Conservation (phyloP, 2,113 vertebrate species). For the Myiozetetes cayanensis region DNA sequence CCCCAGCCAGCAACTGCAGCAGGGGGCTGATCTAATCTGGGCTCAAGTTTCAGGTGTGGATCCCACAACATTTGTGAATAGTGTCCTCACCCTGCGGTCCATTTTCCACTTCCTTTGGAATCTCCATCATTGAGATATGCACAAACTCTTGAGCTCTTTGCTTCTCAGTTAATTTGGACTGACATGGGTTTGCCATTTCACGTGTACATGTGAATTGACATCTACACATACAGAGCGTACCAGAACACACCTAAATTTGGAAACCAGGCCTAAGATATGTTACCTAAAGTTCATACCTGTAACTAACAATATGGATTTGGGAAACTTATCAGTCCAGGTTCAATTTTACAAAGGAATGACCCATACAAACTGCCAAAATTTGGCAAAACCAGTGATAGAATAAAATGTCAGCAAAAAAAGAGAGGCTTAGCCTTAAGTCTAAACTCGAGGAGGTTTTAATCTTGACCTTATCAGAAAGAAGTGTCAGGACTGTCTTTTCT, state of each 20-base stretch:
- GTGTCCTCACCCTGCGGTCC: neutral
- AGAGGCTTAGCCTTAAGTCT: neutral
- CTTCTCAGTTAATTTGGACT: neutral
- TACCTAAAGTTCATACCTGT: neutral
- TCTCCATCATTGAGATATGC: neutral
- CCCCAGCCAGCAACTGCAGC: neutral
- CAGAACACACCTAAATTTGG: neutral
- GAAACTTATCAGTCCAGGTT: neutral
- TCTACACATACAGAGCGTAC: accelerated
- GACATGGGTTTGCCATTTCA: neutral
- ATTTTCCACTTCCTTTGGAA: neutral
- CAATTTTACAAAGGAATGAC: neutral
- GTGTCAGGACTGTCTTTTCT: neutral
- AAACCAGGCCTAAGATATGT: neutral
- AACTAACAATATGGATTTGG: neutral
- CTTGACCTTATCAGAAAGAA: neutral
- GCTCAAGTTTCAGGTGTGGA: neutral
- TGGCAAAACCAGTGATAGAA: neutral
- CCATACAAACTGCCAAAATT: neutral
- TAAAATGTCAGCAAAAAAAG: neutral
- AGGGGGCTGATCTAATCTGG: neutral
- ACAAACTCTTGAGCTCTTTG: neutral
- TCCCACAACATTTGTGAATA: neutral
- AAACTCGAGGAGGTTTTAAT: neutral
- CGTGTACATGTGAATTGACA: neutral